Evolutionary conservation across 2,113 vertebrate genomes (phyloP).

Genomic region (Equus quagga): DNA sequence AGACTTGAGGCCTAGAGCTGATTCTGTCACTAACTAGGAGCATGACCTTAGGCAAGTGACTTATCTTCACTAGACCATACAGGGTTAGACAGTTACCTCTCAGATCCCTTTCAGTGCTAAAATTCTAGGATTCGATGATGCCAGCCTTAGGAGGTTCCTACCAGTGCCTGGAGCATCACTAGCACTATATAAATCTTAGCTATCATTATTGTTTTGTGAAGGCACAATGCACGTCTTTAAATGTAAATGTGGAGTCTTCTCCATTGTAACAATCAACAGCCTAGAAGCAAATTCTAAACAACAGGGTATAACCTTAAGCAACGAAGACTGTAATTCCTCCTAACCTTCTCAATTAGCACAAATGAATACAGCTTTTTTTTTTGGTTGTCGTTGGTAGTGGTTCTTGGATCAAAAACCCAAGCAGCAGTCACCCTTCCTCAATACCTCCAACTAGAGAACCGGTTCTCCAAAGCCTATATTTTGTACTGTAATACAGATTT

Average conservation of each 20-base stretch:
- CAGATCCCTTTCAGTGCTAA: neutral
- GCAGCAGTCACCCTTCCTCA: neutral
- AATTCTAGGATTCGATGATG: neutral
- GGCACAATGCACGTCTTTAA: neutral
- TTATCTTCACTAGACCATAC: neutral
- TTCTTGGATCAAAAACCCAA: neutral
- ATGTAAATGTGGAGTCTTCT: neutral
- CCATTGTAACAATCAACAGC: neutral
- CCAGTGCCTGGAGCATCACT: neutral
- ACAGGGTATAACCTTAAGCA: neutral
- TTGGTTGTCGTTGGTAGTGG: neutral
- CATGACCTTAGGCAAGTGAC: neutral
- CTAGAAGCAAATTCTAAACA: slow-evolving; percentile 1
- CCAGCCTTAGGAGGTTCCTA: neutral
- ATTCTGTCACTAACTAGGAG: neutral
- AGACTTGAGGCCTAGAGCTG: neutral
- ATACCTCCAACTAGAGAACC: neutral
- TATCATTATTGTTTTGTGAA: neutral
- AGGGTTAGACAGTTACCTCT: neutral
- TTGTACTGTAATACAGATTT: neutral
- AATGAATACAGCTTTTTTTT: neutral
- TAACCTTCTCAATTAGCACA: neutral
- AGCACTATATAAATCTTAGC: neutral
- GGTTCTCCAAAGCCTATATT: neutral
- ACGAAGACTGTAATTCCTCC: neutral